phyloP scores from a whole-genome alignment of 2,888 invertebrate genomes.

The Tolmerus cingulatus region DNA sequence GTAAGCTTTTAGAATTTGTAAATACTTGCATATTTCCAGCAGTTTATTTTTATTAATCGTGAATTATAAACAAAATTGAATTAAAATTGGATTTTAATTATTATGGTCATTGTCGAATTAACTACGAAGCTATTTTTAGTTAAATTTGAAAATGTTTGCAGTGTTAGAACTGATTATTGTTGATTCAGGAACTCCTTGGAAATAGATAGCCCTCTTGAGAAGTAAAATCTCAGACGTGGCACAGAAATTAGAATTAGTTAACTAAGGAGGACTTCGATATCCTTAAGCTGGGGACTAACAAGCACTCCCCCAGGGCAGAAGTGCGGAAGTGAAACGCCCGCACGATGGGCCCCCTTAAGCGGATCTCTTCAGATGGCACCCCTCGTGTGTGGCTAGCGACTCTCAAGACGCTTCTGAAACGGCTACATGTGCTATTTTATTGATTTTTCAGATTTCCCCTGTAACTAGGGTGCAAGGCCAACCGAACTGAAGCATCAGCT shows the following conservation, averaged over 20 bases:
- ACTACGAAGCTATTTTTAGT: too few relatives aligned
- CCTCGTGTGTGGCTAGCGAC: background rate
- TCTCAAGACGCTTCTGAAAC: constrained; percentile 12
- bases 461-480: constrained; percentile 47
- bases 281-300: background rate
- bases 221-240: background rate
- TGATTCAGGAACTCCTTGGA: background rate
- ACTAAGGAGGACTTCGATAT: background rate
- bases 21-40: too few relatives aligned
- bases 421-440: constrained; percentile 32
- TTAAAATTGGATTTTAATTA: too few relatives aligned
- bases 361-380: constrained; percentile 4
- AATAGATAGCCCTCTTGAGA: background rate
- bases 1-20: too few relatives aligned
- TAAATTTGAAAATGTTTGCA: too few relatives aligned
- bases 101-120: too few relatives aligned
- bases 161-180: too few relatives aligned
- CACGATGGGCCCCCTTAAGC: background rate
- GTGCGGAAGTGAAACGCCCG: background rate
- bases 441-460: constrained; percentile 36
- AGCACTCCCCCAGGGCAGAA: background rate
- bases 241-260: background rate
- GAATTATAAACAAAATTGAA: too few relatives aligned
- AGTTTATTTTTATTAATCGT: too few relatives aligned
- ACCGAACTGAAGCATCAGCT: constrained; percentile 38